Base-by-base conservation (phyloP, 2,113 vertebrate genomes). In the Labeo rohita region DNA sequence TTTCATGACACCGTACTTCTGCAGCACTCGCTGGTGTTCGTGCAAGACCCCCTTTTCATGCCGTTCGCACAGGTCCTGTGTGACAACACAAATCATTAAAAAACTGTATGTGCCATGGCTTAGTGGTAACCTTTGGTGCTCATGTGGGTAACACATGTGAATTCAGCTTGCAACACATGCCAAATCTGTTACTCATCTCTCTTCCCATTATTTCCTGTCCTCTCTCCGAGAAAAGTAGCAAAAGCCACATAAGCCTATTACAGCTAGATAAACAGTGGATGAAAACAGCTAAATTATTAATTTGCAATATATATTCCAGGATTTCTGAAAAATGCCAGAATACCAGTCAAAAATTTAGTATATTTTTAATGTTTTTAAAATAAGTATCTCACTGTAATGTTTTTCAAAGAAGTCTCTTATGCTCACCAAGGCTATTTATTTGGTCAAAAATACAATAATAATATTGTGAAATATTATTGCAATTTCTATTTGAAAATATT, bases 41-140 rank as follows among this genome's bases (percentile, higher is more conserved):
- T 99, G 98, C 66, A 99, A 92, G 0, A 98, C 95, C 0, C 98
- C 98, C 90, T 97, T 98, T 94, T 99, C 98, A 0, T 99, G 98
- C 28, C 98, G 95, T 90, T 99, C 98, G 8, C 98, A 99, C 89
- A 99, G 94, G 89, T 99, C 97, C 98, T 99, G 52, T 0, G 52
- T 9, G 56, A 61, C 11, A 79, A 39, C 21, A 85, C 43, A 76
- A 52, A 5, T 52, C 45, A 52, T 8, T 43, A 61, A 61, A 61
- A 3, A 72, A 18, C 3, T 1, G 16, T 15, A 8, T 34, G 6
- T 70, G 66, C 34, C 66, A 43, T 43, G 36, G 66, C 8, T 70
- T 8, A 39, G 15, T 39, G 66, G 15, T 18, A 43, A 39, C 15
- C 36, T 43, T 70, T 21, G 16, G 36, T 72, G 68, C 36, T 43